A percentile compares a stretch with the other conserved stretches of the same genome.
Conservation (phyloP, 2,797 vertebrate species). For the Rhinogobio ventralis region DNA sequence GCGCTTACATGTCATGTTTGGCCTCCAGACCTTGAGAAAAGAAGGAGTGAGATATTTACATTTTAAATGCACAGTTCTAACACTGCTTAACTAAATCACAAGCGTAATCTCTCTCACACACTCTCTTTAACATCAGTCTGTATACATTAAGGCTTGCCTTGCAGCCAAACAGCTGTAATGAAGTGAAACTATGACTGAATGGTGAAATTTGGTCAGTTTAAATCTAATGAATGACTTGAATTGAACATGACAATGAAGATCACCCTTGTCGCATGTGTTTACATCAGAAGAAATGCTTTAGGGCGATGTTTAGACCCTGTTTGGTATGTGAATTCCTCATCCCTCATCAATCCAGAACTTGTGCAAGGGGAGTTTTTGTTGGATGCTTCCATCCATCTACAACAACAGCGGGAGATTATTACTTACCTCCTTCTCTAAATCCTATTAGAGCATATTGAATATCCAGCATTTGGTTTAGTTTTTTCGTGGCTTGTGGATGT, state of each 20-base stretch:
- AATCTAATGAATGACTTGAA: constrained; percentile 19
- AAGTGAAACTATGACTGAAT: constrained; percentile 4
- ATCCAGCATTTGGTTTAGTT: constrained; percentile 32
- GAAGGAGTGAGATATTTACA: constrained; percentile 53
- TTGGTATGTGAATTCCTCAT: neutral
- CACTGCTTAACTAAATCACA: constrained; percentile 52
- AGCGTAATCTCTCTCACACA: constrained; percentile 45
- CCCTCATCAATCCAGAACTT: constrained; percentile 31
- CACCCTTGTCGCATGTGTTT: neutral
- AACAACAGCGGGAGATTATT: constrained; percentile 49
- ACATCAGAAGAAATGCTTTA: constrained; percentile 13
- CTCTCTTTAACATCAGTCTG: constrained; percentile 24
- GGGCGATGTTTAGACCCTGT: constrained; percentile 2
- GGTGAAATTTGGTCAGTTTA: constrained; percentile 14
- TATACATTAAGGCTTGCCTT: constrained; percentile 27
- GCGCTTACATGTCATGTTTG: constrained; percentile 71
- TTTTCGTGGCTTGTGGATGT: constrained; percentile 22
- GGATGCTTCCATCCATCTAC: constrained; percentile 34
- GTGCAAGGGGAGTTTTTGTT: constrained; percentile 49
- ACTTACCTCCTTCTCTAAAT: constrained; percentile 43
- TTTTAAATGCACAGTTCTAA: constrained; percentile 53
- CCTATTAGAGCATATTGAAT: constrained; percentile 46
- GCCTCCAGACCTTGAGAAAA: constrained; percentile 62
- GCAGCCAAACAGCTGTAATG: neutral
- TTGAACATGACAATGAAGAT: neutral